phyloP scores from a whole-genome alignment of 1,140 invertebrate species.

The Drosophila subobscura region DNA sequence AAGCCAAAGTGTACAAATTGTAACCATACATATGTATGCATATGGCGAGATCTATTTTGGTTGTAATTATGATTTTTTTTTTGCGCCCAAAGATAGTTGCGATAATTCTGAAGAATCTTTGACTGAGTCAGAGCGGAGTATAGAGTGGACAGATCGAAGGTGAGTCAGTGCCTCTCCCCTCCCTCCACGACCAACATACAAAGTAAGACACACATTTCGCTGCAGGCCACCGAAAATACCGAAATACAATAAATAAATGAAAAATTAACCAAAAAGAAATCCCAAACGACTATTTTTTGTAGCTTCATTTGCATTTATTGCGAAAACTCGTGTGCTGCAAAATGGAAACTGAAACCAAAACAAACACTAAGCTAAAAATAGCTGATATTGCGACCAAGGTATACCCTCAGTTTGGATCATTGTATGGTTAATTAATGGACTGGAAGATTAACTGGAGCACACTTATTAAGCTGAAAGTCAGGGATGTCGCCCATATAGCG shows the following conservation, averaged over 20 bases:
- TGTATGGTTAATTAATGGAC: no score
- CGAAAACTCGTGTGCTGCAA: conserved; percentile 35
- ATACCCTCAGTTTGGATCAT: no score
- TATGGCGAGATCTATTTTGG: not conserved
- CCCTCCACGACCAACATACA: conserved; percentile 12
- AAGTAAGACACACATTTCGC: conserved; percentile 27
- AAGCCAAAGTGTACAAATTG: no score
- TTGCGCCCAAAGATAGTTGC: conserved; percentile 40
- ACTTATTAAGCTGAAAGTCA: no score
- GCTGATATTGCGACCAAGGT: not conserved
- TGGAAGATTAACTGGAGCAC: no score
- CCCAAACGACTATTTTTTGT: not conserved
- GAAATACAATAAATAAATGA: conserved; percentile 7
- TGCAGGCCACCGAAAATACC: not conserved
- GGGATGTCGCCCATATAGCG: no score
- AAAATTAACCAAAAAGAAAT: conserved; percentile 20
- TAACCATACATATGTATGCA: no score
- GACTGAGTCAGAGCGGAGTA: conserved; percentile 34
- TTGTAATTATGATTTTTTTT: conserved; percentile 3
- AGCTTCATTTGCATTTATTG: conserved; percentile 44
- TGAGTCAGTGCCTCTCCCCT: conserved; percentile 30
- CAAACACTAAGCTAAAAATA: conserved; percentile 24
- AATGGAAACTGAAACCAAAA: conserved; percentile 19
- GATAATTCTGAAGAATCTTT: conserved; percentile 53
- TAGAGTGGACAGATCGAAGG: not conserved